Base-by-base conservation (phyloP, 2,113 vertebrate genomes). In the Phaethon lepturus region DNA sequence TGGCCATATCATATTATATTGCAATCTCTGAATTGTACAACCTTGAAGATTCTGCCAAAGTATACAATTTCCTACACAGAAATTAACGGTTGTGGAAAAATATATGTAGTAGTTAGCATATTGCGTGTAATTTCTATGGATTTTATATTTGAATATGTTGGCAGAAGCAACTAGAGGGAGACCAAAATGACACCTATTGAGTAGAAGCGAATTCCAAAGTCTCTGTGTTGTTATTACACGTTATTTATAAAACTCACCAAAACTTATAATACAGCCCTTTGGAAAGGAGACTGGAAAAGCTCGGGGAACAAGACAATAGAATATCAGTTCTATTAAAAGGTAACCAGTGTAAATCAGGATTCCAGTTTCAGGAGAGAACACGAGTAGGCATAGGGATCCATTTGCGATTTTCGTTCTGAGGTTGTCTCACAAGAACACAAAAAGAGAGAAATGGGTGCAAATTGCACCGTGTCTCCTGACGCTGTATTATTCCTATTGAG, bases 131-230 rank as follows among this genome's bases (percentile, higher is more conserved):
- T 96, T 92, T 90, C 68, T 77, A 63, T 77, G 52, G 59, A 88
- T 84, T 88, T 93, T 55, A 42, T 86, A 56, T 87, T 84, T 81
- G 23, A 74, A 4, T 67, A 44, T 77, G 50, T 86, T 96, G 93
- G n/a, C 95, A 96, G 60, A 80, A 72, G 44, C 44, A 84, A 23
- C 33, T 72, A 94, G 40, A 77, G 83, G 76, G 83, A 96, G 86
- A 96, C 95, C 92, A 97, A 97, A 97, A 97, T 97, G 83, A 68
- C 95, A 95, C 94, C 47, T 97, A 91, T 84, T 81, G 76, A 89
- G 44, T 22, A 81, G 49, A 93, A 90, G 55, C 67, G 73, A 92
- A 96, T 97, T 94, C 94, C 80, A 88, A 74, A 94, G 50, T 83
- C 73, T 85, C 84, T 91, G 40, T 94, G 82, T 92, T 95, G 58